Evolutionary conservation across 2,888 invertebrate species (phyloP).

Genomic region (Caenorhabditis sulstoni): DNA sequence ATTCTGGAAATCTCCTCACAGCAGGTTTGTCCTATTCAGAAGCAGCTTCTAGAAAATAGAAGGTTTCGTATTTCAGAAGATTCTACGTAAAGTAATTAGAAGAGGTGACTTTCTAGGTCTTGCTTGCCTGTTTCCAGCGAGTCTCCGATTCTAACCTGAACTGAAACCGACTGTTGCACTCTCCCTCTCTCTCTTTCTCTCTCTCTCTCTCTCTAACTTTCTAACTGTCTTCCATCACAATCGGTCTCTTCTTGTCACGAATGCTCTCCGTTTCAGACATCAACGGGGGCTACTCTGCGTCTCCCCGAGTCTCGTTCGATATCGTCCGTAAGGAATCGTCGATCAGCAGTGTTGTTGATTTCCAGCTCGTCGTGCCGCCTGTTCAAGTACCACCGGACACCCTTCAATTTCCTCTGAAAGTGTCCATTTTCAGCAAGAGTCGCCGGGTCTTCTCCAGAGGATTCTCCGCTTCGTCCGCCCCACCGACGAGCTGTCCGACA

Average conservation of each 20-base stretch:
- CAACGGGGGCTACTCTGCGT: slow-evolving; percentile 42
- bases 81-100: slow-evolving; percentile 27
- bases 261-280: slow-evolving; percentile 40
- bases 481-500: slow-evolving; percentile 42
- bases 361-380: slow-evolving; percentile 48
- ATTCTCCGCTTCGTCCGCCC: slow-evolving; percentile 37
- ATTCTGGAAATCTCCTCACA: slow-evolving; percentile 62
- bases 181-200: slow-evolving; percentile 38
- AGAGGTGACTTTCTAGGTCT: slow-evolving; percentile 28
- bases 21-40: slow-evolving; percentile 44
- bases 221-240: neutral
- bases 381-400: slow-evolving; percentile 12
- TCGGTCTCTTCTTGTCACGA: slow-evolving; percentile 10
- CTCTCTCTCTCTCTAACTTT: slow-evolving; percentile 18
- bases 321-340: slow-evolving; percentile 60
- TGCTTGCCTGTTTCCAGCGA: slow-evolving; percentile 32
- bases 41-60: neutral
- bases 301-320: slow-evolving; percentile 61
- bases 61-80: slow-evolving; percentile 39
- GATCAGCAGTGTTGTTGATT: slow-evolving; percentile 55
- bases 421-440: slow-evolving; percentile 24
- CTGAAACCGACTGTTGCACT: slow-evolving; percentile 45
- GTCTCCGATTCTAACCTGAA: slow-evolving; percentile 17
- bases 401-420: neutral
- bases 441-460: slow-evolving; percentile 24